Evolutionary conservation across 2,113 vertebrate species (phyloP), one percentile per base, ranked within the genome.

Genomic region (Herpailurus yagouaroundi): DNA sequence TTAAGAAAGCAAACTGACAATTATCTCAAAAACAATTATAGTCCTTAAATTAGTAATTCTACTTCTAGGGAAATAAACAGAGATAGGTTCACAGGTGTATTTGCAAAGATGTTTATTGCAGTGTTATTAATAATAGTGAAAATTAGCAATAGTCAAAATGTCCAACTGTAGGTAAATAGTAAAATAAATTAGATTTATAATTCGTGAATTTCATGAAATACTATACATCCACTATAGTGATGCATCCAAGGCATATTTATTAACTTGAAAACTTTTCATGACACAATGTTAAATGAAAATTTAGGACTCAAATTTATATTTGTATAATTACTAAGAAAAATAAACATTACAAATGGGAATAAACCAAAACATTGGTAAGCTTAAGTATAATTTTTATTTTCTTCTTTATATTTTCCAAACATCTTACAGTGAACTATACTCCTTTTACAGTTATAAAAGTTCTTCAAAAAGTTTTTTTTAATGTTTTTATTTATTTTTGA

Each of bases 261-360:
- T 50, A 16, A 84, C 77, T 31, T 95, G 10, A 16, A 82, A 93
- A 64, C 36, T 94, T 81, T 87, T 97, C 31, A 64, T 71, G 41
- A 86, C 64, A 77, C 15, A 79, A 31, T 74, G 48, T 68, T 77
- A 92, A 90, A 60, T 83, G 73, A 92, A 94, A 95, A 74, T 64
- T 79, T 33, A 55, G 36, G n/a, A 29, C 25, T 76, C 23, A 73
- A 73, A 89, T 5, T 38, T 82, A n/a, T 18, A 74, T 52, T 95
- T 84, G 29, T 63, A 48, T 92, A 55, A 55, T 88, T 84, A 87
- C 63, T 73, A 74, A 96, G 88, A 91, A 71, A 94, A 73, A 84
- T 52, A 80, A 89, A 23, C 19, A 86, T 45, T 64, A 89, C 41
- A 94, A 84, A 89, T 25, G n/a, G 27, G 81, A 76, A 52, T 69